Evolutionary conservation across 2,888 invertebrate genomes (phyloP).

Genomic region (Polia nebulosa): DNA sequence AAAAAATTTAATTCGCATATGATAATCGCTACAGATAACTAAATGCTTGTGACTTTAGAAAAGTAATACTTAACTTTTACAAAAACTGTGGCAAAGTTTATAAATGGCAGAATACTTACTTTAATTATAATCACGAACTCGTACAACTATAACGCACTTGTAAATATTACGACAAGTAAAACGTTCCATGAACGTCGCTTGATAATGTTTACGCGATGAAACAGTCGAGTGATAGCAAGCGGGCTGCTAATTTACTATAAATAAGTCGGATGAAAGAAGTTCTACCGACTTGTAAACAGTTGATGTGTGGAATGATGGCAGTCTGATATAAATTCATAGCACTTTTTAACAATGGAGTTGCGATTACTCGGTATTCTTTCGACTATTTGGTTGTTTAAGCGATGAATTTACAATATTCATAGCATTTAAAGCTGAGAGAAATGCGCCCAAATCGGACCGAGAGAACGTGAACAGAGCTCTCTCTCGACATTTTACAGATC

Average conservation of each 20-base stretch:
- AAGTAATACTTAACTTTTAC: background rate
- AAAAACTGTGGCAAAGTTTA: constrained; percentile 4
- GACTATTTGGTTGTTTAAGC: constrained; percentile 22
- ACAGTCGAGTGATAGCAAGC: no score
- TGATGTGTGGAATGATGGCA: background rate
- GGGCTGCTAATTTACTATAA: no score
- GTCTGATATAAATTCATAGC: constrained; percentile 3
- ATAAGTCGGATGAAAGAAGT: background rate
- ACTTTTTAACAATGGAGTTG: constrained; percentile 22
- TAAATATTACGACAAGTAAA: no score
- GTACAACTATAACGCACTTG: no score
- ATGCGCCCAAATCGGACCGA: constrained; percentile 20
- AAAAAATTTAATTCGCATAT: constrained; percentile 20
- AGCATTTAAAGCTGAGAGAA: constrained; percentile 27
- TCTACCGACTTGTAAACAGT: background rate
- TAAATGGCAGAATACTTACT: background rate
- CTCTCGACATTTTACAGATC: constrained; percentile 17
- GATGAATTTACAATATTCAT: constrained; percentile 23
- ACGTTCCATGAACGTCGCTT: no score
- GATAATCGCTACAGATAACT: no score
- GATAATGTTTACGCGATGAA: no score
- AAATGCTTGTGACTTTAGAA: no score
- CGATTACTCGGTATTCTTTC: constrained; percentile 31
- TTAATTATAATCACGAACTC: no score
- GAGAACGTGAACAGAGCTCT: constrained; percentile 24